Conservation (phyloP, 2,113 vertebrate species). For the Crotalus helleri region DNA sequence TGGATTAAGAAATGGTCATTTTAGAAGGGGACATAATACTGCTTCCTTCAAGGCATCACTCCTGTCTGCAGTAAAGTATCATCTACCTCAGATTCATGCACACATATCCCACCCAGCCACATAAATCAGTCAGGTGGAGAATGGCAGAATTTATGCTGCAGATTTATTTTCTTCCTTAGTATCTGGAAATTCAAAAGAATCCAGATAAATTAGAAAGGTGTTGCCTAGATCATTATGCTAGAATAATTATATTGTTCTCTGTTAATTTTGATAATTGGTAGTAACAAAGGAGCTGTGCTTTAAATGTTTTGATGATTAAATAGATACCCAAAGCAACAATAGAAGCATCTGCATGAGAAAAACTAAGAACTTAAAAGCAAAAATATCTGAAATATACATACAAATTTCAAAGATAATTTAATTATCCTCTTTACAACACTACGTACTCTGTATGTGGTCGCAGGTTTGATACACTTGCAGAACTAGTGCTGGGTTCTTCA, state of each 20-base stretch:
- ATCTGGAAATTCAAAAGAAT: background rate
- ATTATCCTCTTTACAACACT: rapidly evolving
- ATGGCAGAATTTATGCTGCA: background rate
- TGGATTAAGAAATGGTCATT: background rate
- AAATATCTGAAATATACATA: background rate
- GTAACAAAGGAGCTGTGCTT: background rate
- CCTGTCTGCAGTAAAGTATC: background rate
- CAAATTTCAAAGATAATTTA: background rate
- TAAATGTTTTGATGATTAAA: background rate
- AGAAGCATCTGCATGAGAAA: background rate
- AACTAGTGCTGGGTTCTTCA: slow-evolving; percentile 96
- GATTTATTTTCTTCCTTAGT: background rate
- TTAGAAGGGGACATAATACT: background rate
- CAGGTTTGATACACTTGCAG: slow-evolving; percentile 82
- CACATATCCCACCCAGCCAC: background rate
- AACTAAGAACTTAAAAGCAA: background rate
- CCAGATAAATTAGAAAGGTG: background rate
- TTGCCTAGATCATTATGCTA: background rate
- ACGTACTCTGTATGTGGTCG: slow-evolving; percentile 85
- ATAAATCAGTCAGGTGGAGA: background rate
- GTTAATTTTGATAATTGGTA: background rate
- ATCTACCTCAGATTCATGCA: background rate
- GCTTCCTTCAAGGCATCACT: background rate
- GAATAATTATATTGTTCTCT: background rate
- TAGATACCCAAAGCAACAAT: background rate